phyloP scores from a whole-genome alignment of 1,140 invertebrate genomes.

The Colletes latitarsis region DNA sequence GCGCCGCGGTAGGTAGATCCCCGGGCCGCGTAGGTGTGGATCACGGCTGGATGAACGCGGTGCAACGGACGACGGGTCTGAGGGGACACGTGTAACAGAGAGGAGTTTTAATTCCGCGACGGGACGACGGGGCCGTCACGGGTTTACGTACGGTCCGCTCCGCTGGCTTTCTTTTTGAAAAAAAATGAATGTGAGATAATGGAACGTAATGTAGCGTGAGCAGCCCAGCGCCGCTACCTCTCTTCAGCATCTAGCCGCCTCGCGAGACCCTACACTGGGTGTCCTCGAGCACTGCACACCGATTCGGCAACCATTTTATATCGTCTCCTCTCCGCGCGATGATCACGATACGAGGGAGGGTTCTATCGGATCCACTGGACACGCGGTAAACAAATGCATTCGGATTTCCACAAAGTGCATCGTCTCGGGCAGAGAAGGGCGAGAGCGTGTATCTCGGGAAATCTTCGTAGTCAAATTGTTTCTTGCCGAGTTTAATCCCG shows the following conservation, averaged over 20 bases:
- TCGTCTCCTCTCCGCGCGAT: too few species aligned
- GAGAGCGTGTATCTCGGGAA: not conserved
- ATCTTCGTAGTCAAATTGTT: constrained; percentile 34
- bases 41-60: constrained; percentile 40
- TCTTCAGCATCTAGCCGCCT: constrained; percentile 34
- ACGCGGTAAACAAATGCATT: too few species aligned
- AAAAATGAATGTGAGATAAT: constrained; percentile 65
- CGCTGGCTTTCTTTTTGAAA: constrained; percentile 53
- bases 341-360: too few species aligned
- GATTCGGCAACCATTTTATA: not conserved
- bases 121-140: constrained; percentile 16
- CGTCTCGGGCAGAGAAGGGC: too few species aligned
- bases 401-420: too few species aligned
- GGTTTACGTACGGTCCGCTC: constrained; percentile 40
- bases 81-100: constrained; percentile 30
- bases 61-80: not conserved
- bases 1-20: constrained; percentile 75
- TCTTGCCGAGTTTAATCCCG: constrained; percentile 36
- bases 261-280: constrained; percentile 28
- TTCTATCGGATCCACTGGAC: too few species aligned
- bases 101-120: constrained; percentile 56
- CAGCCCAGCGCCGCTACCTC: constrained; percentile 37
- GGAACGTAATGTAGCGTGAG: constrained; percentile 66
- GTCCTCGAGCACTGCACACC: constrained; percentile 28
- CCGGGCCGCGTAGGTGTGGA: constrained; percentile 34